phyloP scores from a whole-genome alignment of 2,797 vertebrate species.

The Tinamus major region DNA sequence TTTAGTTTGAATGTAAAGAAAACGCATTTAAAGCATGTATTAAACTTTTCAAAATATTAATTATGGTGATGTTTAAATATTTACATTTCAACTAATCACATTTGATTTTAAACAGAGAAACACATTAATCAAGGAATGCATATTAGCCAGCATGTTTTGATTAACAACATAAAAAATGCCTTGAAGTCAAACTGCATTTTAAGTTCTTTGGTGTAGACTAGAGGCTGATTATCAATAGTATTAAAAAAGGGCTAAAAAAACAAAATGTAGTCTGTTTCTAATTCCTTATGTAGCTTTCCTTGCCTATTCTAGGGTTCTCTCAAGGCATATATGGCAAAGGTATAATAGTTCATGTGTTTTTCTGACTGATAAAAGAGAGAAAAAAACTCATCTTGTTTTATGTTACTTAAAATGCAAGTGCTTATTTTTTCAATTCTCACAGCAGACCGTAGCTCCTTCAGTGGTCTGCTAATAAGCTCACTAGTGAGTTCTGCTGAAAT shows the following conservation, averaged over 20 bases:
- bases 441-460: conserved; percentile 56
- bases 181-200: conserved; percentile 62
- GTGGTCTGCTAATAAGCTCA: conserved; percentile 65
- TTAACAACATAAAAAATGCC: conserved; percentile 62
- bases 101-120: conserved; percentile 61
- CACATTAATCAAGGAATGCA: conserved; percentile 60
- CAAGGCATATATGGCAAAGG: background rate
- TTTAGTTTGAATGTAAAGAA: conserved; percentile 41
- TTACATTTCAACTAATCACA: conserved; percentile 68
- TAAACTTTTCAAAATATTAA: conserved; percentile 59
- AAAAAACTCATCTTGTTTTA: conserved; percentile 38
- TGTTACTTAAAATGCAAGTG: conserved; percentile 72
- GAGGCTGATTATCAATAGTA: conserved; percentile 53
- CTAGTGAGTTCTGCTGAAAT: conserved; percentile 65
- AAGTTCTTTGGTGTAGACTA: conserved; percentile 48
- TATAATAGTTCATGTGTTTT: conserved; percentile 50
- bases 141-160: conserved; percentile 51
- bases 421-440: conserved; percentile 69
- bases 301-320: conserved; percentile 22
- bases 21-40: conserved; percentile 15
- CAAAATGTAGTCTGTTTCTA: conserved; percentile 33
- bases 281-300: conserved; percentile 32
- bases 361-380: conserved; percentile 60
- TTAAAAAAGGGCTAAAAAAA: conserved; percentile 43
- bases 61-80: conserved; percentile 64